A percentile compares a stretch with the other conserved stretches of the same genome.
Evolutionary conservation across 2,113 vertebrate genomes (phyloP).

Genomic region (Vanacampus margaritifer): DNA sequence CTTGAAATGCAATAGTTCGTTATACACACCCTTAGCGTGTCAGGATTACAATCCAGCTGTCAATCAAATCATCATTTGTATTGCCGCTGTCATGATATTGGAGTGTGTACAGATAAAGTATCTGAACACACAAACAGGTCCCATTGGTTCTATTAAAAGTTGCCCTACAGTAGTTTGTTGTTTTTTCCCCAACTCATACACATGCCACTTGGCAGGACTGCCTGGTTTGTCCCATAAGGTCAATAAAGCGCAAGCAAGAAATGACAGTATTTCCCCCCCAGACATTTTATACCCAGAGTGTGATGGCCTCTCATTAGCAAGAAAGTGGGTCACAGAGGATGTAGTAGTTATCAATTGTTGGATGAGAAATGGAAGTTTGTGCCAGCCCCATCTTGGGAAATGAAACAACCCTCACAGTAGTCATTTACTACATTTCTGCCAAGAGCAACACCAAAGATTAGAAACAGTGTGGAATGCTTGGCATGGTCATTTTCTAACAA

Average conservation of each 20-base stretch:
- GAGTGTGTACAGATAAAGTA: slow-evolving; percentile 3
- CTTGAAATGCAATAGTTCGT: slow-evolving; percentile 32
- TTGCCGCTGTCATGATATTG: slow-evolving; percentile 21
- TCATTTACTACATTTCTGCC: slow-evolving; percentile 64
- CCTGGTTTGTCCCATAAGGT: slow-evolving; percentile 56
- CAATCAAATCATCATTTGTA: slow-evolving; percentile 26
- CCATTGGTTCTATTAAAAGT: slow-evolving; percentile 70
- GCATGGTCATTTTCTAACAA: slow-evolving; percentile 59
- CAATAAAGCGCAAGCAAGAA: slow-evolving; percentile 58
- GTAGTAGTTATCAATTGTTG: slow-evolving; percentile 57
- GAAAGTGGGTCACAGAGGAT: slow-evolving; percentile 63
- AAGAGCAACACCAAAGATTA: slow-evolving; percentile 69
- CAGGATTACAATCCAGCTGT: slow-evolving; percentile 47
- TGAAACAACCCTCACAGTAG: slow-evolving; percentile 65
- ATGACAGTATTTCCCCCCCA: slow-evolving; percentile 51
- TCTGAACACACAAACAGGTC: slow-evolving; percentile 36
- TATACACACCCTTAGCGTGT: slow-evolving; percentile 27
- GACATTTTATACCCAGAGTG: slow-evolving; percentile 44
- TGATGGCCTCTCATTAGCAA: slow-evolving; percentile 69
- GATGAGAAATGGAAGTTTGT: slow-evolving; percentile 46
- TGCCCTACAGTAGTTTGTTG: slow-evolving; percentile 66
- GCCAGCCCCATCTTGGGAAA: slow-evolving; percentile 64
- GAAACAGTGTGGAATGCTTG: slow-evolving; percentile 68
- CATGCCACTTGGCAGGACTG: slow-evolving; percentile 56
- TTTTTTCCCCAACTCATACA: slow-evolving; percentile 52